Base-by-base conservation (phyloP, 2,113 vertebrate species). In the Cyphomyrus plagiostoma region DNA sequence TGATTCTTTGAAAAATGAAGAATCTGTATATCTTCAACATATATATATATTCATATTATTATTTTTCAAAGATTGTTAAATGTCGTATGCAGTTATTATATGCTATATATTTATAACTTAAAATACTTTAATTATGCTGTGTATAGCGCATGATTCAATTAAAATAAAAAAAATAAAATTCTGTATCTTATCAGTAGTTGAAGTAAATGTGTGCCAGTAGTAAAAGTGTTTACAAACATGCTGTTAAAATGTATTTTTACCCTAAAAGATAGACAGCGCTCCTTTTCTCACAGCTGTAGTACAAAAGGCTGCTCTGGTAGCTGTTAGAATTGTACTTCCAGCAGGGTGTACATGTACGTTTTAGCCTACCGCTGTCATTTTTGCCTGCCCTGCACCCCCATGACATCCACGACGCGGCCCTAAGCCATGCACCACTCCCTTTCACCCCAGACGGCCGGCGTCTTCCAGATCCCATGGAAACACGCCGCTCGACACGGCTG, bases 381-480 rank as follows among this genome's bases (percentile, higher is more conserved):
- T 39, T 13, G 42, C 11, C 42, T 21, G 35, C 35, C 35, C 42
- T 84, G 82, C 3, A 10, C 10, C 45, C 83, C 23, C 10, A 48
- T 26, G 23, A 23, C 83, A 26, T n/a, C 21, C 7, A 46, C 0
- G 4, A 21, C 23, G 2, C 1, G 0, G 19, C 46, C 82, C 82
- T 50, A 4, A 80, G 15, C 17, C 30, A 35, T 8, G 35, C n/a
- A 4, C n/a, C 3, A 3, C 26, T 70, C 74, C 19, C 30, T 80
- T 45, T 70, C 50, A 45, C 87, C 85, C 48, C 80, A 96, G 96
- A 85, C 94, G 11, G 94, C 94, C n/a, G 90, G 35, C 58, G 93
- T 96, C 89, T 97, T 97, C 91, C 96, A 97, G 89, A 96, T 97
- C 91, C 95, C 96, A 1, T 97, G 96, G 96, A 97, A 96, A 74